Base-by-base conservation (phyloP, 1,140 invertebrate genomes). In the Brachionus rotundiformis region DNA sequence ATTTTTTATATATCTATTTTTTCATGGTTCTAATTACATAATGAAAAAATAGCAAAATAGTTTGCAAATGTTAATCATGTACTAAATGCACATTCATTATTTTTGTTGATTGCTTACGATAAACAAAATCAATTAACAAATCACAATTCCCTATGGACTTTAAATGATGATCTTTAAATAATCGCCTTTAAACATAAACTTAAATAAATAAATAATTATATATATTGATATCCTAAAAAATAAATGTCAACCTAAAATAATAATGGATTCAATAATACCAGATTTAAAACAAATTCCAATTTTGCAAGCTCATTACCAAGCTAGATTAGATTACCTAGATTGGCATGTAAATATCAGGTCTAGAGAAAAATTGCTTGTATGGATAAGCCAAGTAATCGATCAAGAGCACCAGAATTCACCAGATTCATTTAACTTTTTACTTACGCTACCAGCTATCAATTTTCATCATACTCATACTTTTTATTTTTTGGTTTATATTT, bases 41-140 rank as follows among this genome's bases (percentile, higher is more conserved):
- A 54, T 54, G 47, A 54, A 19, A 19, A n/a, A n/a, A n/a, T n/a
- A n/a, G 19, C 5, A 54, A 54, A 54, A 54, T 25, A 54, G 16
- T 54, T 54, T 54, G 47, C 47, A 54, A 54, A 54, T 54, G 47
- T 54, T 54, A 54, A 19, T 25, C 47, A 54, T 54, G 47, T 16
- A 54, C 47, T 19, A 19, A 23, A 54, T 16, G 19, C 1, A 4
- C 8, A 8, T 54, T 54, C 23, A 19, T 54, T 16, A 19, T 54
- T 19, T 54, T 19, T 54, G 16, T 54, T 54, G 47, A 19, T 54
- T 54, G 47, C 23, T 54, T 54, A 54, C 47, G 47, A 54, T 54
- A 54, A 54, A 19, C 47, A 54, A 19, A 54, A 54, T 19, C 23
- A 54, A 54, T 54, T 54, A 54, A 19, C 47, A 54, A 54, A 54